Base-by-base conservation (phyloP, 2,888 invertebrate genomes). In the Gonocerus acuteangulatus region DNA sequence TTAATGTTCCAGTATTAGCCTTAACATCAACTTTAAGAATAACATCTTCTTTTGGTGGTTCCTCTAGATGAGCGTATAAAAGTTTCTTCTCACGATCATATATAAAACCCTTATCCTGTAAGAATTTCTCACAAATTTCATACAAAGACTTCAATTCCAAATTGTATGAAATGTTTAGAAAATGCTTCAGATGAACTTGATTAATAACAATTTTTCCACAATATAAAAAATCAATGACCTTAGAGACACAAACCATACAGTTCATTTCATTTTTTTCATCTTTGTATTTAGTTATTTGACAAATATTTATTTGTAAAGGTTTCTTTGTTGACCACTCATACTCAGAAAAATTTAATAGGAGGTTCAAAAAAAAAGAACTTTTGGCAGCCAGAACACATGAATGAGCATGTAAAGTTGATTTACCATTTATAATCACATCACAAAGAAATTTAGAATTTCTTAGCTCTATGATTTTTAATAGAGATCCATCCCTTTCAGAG, bases 311-410 rank as follows among this genome's bases (percentile, higher is more conserved):
- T 47, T 59, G 34, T 3, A 63, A 51, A n/a, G 65, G 63, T 22
- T 59, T 61, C 27, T 54, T 32, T 23, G 45, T 21, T 16, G 65
- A 65, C 61, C 63, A 65, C 32, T 60, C 49, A 15, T 45, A 15
- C 13, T 11, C n/a, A n/a, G 59, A 23, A 39, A 65, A 62, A 21
- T 51, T 44, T 34, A 39, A 45, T n/a, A 47, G 13, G 16, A 62
- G 21, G 2, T 54, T 42, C 13, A 54, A 16, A 36, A 54, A 39
- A 16, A 62, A 51, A 22, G 61, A 61, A 23, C 65, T 63, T 45
- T 58, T 61, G 2, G 60, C 56, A 11, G 62, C 61, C 2, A 65
- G 23, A 22, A 65, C 45, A 47, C 63, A 61, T 2, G 65, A 65
- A 47, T 65, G 65, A 9, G 65, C 63, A 57, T 51, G 62, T 2